Conservation (phyloP, 2,113 vertebrate species). For the Polyodon spathula region DNA sequence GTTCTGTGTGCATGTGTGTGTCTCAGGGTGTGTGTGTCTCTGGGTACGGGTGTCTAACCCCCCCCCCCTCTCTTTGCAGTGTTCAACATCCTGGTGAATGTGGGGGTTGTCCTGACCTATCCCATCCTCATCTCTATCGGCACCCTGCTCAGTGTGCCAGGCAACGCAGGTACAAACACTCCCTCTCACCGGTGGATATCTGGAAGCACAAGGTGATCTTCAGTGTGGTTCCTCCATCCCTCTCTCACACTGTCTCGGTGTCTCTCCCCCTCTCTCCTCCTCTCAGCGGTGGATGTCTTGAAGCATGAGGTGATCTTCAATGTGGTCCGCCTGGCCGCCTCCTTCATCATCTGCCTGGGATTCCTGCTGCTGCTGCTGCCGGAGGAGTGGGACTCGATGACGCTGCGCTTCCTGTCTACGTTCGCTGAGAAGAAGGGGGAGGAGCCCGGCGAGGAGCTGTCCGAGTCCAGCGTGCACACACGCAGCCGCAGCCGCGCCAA, state of each 20-base stretch:
- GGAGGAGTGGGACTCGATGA: constrained; percentile 94
- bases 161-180: constrained; percentile 77
- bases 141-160: constrained; percentile 92
- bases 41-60: no score
- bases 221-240: constrained; percentile 78
- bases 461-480: constrained; percentile 71
- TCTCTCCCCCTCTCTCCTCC: constrained; percentile 18
- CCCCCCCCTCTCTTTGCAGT: constrained; percentile 48
- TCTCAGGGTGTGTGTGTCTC: no score
- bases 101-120: constrained; percentile 90
- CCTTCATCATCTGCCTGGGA: constrained; percentile 87
- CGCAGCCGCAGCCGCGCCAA: constrained; percentile 84
- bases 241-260: constrained; percentile 19
- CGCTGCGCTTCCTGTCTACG: constrained; percentile 81
- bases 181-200: constrained; percentile 69
- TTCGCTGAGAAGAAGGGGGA: constrained; percentile 89
- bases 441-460: constrained; percentile 75
- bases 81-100: constrained; percentile 92
- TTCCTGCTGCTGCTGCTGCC: constrained; percentile 91
- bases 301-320: constrained; percentile 97
- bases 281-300: constrained; percentile 80
- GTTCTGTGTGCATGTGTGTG: no score
- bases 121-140: constrained; percentile 96
- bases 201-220: constrained; percentile 95
- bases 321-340: constrained; percentile 83